Conservation (phyloP, 2,888 invertebrate species). For the Acanthosepion lycidas region DNA sequence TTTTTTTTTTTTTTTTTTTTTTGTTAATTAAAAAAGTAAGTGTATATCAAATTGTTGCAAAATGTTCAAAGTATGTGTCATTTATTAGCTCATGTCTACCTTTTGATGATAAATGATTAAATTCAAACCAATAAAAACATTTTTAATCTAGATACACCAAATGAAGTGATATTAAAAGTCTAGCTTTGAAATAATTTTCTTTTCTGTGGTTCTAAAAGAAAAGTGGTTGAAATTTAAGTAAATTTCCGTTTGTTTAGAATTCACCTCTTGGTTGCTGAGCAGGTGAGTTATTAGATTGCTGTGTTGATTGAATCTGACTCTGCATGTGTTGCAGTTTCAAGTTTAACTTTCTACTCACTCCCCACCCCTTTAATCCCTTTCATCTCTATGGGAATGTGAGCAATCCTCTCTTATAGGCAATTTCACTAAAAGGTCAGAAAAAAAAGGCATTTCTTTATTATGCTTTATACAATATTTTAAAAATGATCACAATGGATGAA, state of each 20-base stretch:
- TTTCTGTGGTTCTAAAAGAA: neutral
- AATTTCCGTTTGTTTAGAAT: slow-evolving; percentile 23
- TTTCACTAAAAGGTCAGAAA: neutral
- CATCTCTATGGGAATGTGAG: neutral
- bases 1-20: too few species aligned
- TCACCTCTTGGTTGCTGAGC: neutral
- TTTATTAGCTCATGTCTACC: neutral
- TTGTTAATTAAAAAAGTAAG: too few species aligned
- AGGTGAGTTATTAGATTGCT: neutral
- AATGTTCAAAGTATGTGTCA: neutral
- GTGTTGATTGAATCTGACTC: neutral
- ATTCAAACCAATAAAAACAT: neutral
- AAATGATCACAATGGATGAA: too few species aligned
- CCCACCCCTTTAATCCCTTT: neutral
- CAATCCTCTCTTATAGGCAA: neutral
- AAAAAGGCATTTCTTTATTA: neutral
- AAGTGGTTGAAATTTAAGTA: neutral
- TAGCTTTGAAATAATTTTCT: neutral
- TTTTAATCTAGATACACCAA: neutral
- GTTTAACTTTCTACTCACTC: neutral
- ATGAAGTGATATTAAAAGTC: neutral
- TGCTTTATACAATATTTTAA: neutral
- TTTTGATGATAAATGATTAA: neutral
- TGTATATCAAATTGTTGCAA: too few species aligned
- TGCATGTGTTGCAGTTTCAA: slow-evolving; percentile 7